A percentile compares a stretch with the other conserved stretches of the same genome.
Evolutionary conservation across 1,140 invertebrate species (phyloP).

Genomic region (Drosophila guanche): DNA sequence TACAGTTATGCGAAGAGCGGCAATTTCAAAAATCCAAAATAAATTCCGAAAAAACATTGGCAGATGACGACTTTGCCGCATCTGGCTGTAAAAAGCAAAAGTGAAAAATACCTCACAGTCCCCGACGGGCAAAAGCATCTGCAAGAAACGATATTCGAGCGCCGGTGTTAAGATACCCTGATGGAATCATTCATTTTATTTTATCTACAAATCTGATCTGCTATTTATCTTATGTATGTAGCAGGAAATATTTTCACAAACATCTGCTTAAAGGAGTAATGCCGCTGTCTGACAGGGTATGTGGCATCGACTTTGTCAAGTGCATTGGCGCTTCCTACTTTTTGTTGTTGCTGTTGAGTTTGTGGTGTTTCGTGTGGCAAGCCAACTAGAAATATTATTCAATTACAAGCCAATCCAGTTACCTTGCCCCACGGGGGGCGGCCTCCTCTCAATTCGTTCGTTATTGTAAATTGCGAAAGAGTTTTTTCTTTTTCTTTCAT

Average conservation of each 20-base stretch:
- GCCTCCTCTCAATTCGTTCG: slow-evolving; percentile 44
- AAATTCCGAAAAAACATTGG: slow-evolving; percentile 48
- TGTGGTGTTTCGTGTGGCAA: slow-evolving; percentile 39
- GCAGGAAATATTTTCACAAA: too few relatives aligned
- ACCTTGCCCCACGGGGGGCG: slow-evolving; percentile 25
- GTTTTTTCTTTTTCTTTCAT: slow-evolving; percentile 21
- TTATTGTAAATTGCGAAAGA: slow-evolving; percentile 48
- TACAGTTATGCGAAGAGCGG: slow-evolving; percentile 74
- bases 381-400: slow-evolving; percentile 70
- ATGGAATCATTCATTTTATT: too few relatives aligned
- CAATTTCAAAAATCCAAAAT: slow-evolving; percentile 67
- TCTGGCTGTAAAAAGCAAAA: slow-evolving; percentile 78
- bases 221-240: too few relatives aligned
- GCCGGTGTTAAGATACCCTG: too few relatives aligned
- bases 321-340: slow-evolving; percentile 72
- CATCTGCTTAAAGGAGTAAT: too few relatives aligned
- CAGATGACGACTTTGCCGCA: slow-evolving; percentile 41
- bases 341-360: slow-evolving; percentile 18
- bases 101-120: slow-evolving; percentile 71
- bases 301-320: slow-evolving; percentile 58
- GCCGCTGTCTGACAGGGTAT: too few relatives aligned
- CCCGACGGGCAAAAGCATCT: slow-evolving; percentile 28
- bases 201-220: too few relatives aligned
- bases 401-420: slow-evolving; percentile 74
- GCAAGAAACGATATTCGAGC: too few relatives aligned